Conservation (phyloP, 2,888 invertebrate genomes). For the Gasteruption jaculator region DNA sequence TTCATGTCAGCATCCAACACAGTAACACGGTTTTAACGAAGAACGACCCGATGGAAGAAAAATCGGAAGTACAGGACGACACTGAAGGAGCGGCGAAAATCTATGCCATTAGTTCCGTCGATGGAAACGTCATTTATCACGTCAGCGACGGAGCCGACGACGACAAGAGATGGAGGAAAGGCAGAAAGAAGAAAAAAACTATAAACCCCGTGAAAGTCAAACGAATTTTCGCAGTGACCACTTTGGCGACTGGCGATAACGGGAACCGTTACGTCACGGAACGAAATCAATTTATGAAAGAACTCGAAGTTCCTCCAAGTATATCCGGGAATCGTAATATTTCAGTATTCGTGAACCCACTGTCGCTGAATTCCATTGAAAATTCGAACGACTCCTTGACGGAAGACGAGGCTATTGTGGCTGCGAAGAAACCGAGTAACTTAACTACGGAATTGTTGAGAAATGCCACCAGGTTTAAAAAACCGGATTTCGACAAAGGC, state of each 20-base stretch:
- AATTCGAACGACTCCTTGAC: conserved; percentile 46
- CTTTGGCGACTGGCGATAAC: conserved; percentile 51
- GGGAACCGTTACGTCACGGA: conserved; percentile 52
- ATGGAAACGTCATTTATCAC: conserved; percentile 71
- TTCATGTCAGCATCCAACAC: conserved; percentile 64
- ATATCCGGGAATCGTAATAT: conserved; percentile 56
- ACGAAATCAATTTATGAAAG: conserved; percentile 48
- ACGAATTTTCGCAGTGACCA: conserved; percentile 56
- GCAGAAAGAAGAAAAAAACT: conserved; percentile 34
- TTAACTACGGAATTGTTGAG: conserved; percentile 39
- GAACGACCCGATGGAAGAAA: conserved; percentile 39
- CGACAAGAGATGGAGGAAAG: conserved; percentile 35
- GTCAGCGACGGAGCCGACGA: conserved; percentile 52
- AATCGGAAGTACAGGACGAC: conserved; percentile 41
- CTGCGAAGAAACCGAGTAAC: conserved; percentile 29
- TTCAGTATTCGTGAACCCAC: conserved; percentile 65
- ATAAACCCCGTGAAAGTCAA: conserved; percentile 52
- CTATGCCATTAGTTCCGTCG: conserved; percentile 77
- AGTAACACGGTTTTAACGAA: conserved; percentile 49
- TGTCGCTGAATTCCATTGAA: conserved; percentile 48
- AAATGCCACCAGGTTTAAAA: conserved; percentile 46
- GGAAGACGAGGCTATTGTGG: conserved; percentile 37
- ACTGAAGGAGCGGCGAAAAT: conserved; percentile 57
- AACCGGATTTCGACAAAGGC: conserved; percentile 40
- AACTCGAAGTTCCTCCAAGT: conserved; percentile 54